phyloP scores from a whole-genome alignment of 2,113 vertebrate genomes.

The Arenaria interpres region DNA sequence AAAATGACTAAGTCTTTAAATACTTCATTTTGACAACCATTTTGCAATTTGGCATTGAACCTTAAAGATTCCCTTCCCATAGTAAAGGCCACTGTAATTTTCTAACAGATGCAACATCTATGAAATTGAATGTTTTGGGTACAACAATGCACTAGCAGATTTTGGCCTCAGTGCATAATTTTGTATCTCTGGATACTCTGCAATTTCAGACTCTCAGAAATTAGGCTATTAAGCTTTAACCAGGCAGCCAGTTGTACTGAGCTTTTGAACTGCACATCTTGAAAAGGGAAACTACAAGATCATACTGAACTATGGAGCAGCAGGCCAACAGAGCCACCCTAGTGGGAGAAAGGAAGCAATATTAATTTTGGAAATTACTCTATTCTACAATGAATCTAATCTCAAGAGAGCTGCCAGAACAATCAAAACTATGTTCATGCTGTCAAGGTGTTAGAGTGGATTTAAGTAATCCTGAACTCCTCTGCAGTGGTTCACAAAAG shows the following conservation, averaged over 20 bases:
- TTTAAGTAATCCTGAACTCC: slow-evolving; percentile 3
- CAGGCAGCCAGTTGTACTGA: background rate
- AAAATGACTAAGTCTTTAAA: background rate
- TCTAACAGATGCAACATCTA: background rate
- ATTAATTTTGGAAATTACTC: slow-evolving; percentile 9
- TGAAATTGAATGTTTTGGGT: background rate
- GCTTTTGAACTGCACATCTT: background rate
- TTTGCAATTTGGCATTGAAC: background rate
- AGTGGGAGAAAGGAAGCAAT: background rate
- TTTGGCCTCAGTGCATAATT: background rate
- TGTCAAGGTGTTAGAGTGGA: background rate
- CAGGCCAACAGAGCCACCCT: background rate
- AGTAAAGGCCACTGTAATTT: background rate
- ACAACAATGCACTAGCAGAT: background rate
- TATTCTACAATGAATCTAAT: background rate
- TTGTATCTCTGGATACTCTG: background rate
- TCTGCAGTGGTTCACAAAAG: background rate
- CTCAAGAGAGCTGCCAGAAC: background rate
- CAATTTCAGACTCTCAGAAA: background rate
- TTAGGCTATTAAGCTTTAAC: background rate
- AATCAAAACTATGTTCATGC: background rate
- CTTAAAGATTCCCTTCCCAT: background rate
- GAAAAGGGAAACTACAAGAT: background rate
- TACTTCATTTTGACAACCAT: background rate
- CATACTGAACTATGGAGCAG: background rate